Evolutionary conservation across 1,140 invertebrate species (phyloP).

Genomic region (Drosophila azteca): DNA sequence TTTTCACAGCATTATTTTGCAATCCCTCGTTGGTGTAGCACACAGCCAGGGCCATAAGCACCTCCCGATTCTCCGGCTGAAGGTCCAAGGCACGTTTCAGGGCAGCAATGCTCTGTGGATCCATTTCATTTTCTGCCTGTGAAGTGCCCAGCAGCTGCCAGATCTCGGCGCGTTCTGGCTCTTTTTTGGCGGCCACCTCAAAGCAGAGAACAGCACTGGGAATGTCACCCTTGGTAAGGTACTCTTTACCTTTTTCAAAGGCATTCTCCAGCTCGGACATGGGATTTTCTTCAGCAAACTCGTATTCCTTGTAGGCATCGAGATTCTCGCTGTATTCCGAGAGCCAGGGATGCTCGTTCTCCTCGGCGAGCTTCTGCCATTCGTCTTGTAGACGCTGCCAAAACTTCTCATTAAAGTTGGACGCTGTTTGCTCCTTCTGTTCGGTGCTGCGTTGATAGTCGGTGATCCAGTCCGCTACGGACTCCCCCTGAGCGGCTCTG

Average conservation of each 20-base stretch:
- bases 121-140: slow-evolving; percentile 92
- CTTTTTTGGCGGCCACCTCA: slow-evolving; percentile 96
- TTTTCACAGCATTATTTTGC: slow-evolving; percentile 89
- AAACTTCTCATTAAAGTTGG: slow-evolving; percentile 87
- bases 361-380: slow-evolving; percentile 89
- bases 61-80: slow-evolving; percentile 91
- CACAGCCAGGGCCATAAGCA: slow-evolving; percentile 95
- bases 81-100: slow-evolving; percentile 93
- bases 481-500: slow-evolving; percentile 22
- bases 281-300: slow-evolving; percentile 94
- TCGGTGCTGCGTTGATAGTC: slow-evolving; percentile 74
- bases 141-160: slow-evolving; percentile 93
- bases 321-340: slow-evolving; percentile 87
- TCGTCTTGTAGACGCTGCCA: slow-evolving; percentile 91
- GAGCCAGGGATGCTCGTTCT: slow-evolving; percentile 87
- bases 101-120: slow-evolving; percentile 94
- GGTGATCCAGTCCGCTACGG: slow-evolving; percentile 69
- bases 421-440: slow-evolving; percentile 70
- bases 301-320: slow-evolving; percentile 90
- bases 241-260: slow-evolving; percentile 93
- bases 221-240: slow-evolving; percentile 93
- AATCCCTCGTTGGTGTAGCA: slow-evolving; percentile 98
- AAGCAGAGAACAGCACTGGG: slow-evolving; percentile 98
- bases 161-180: slow-evolving; percentile 91
- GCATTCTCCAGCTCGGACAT: slow-evolving; percentile 92